Base-by-base conservation (phyloP, 2,797 vertebrate genomes). In the Decapterus maruadsi region DNA sequence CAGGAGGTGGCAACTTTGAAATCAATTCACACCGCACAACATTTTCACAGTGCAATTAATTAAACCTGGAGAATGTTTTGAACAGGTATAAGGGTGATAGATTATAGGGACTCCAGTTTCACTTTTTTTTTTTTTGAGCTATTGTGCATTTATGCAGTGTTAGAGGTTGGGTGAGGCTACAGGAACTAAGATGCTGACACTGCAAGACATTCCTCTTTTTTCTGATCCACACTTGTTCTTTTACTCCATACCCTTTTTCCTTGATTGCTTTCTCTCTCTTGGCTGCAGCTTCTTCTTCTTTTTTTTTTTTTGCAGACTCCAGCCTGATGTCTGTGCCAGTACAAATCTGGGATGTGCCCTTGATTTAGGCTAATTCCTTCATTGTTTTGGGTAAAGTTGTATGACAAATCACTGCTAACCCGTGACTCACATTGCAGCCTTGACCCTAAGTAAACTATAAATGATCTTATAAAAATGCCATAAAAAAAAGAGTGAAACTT, bases 21-120 rank as follows among this genome's bases (percentile, higher is more conserved):
- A 64, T 50, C 43, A 45, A 57, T 51, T 62, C 22, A 50, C 3
- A 43, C 60, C 36, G 22, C 38, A 1, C 53, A 26, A 36, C 19
- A 50, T 64, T 62, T 73, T 68, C 36, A 40, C 12, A 40, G 8
- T 50, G n/a, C 13, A 36, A 69, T n/a, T 2, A 71, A 60, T 36
- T 36, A 54, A 74, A 50, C n/a, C 43, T 8, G n/a, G 4, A 13
- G 11, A 20, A 36, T 10, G 42, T 45, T 29, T 19, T 31, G 5
- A 19, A 19, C 6, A 3, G 5, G 4, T 0, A 1, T 45, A 22
- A 17, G 16, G 17, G 9, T 63, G 14, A 59, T 17, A 36, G 34
- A 36, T 36, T 36, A 26, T n/a, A 40, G 42, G n/a, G 8, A 14
- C 13, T 70, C 1, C 29, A 34, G 40, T 45, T 42, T 42, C n/a